Evolutionary conservation across 2,888 invertebrate genomes (phyloP).

Genomic region (Machimus rusticus): DNA sequence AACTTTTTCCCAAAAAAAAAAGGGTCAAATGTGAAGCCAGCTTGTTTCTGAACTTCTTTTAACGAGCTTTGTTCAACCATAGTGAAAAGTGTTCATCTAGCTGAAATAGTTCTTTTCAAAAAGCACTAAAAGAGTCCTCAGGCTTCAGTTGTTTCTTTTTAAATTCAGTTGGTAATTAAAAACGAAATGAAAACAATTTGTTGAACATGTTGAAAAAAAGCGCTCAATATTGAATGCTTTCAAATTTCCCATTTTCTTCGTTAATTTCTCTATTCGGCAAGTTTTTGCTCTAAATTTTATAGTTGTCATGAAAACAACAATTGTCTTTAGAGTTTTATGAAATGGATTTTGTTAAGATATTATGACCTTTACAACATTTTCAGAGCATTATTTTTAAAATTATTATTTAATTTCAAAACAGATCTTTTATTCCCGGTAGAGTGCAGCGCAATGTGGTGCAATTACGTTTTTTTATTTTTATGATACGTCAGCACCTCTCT

Average conservation of each 20-base stretch:
- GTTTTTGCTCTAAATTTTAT: too few species aligned
- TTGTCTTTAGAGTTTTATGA: too few species aligned
- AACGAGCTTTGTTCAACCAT: not conserved
- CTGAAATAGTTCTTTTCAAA: not conserved
- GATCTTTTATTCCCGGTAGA: too few species aligned
- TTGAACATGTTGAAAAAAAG: not conserved
- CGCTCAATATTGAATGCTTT: not conserved
- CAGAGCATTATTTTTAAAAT: too few species aligned
- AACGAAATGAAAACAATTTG: not conserved
- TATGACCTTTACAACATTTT: too few species aligned
- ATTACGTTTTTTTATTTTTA: too few species aligned
- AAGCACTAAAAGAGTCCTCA: not conserved
- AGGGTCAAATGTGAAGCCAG: not conserved
- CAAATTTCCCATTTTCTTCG: not conserved
- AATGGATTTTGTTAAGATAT: too few species aligned
- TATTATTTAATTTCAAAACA: too few species aligned
- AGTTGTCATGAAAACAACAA: too few species aligned
- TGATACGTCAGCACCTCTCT: too few species aligned
- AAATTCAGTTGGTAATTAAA: not conserved
- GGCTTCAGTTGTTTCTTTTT: not conserved
- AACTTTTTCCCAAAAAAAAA: not conserved
- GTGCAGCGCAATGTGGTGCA: too few species aligned
- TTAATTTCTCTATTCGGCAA: not conserved
- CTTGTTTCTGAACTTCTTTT: not conserved
- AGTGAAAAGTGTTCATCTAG: not conserved